Conservation (phyloP, 2,113 vertebrate genomes). For the Castor canadensis region DNA sequence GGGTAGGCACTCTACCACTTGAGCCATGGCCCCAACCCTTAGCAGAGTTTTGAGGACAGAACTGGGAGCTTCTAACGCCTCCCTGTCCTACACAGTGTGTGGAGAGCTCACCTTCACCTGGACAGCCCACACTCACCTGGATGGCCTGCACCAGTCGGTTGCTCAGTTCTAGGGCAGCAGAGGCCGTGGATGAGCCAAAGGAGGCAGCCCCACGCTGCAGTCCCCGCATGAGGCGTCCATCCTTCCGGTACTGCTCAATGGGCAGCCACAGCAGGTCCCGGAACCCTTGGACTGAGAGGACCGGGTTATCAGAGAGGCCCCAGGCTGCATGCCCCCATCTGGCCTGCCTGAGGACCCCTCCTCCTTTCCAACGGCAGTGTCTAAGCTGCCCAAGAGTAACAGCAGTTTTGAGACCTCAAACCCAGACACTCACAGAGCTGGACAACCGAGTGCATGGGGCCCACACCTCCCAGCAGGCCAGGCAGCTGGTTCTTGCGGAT, state of each 20-base stretch:
- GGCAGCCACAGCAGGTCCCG: slow-evolving; percentile 95
- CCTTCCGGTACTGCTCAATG: slow-evolving; percentile 94
- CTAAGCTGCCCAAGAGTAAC: background rate
- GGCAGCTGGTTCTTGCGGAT: slow-evolving; percentile 96
- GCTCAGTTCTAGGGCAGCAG: slow-evolving; percentile 93
- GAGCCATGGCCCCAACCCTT: too few species aligned
- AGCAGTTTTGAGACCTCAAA: background rate
- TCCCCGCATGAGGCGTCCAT: slow-evolving; percentile 94
- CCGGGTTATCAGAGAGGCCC: background rate
- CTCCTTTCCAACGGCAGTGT: background rate
- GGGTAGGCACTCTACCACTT: too few species aligned
- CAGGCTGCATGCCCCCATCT: rapidly evolving
- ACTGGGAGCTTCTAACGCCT: rapidly evolving
- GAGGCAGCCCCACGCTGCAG: slow-evolving; percentile 94
- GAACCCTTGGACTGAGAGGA: slow-evolving; percentile 90
- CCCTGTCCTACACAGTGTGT: rapidly evolving
- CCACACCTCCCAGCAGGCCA: slow-evolving; percentile 93
- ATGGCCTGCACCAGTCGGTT: slow-evolving; percentile 95
- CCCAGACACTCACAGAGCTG: slow-evolving; percentile 90
- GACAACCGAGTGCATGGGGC: slow-evolving; percentile 95
- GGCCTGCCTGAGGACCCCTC: background rate
- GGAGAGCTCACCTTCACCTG: too few species aligned
- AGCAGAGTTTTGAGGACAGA: background rate
- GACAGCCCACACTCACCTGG: slow-evolving; percentile 84
- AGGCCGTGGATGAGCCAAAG: slow-evolving; percentile 93